phyloP scores from a whole-genome alignment of 2,888 invertebrate species.

The Noctua pronuba region DNA sequence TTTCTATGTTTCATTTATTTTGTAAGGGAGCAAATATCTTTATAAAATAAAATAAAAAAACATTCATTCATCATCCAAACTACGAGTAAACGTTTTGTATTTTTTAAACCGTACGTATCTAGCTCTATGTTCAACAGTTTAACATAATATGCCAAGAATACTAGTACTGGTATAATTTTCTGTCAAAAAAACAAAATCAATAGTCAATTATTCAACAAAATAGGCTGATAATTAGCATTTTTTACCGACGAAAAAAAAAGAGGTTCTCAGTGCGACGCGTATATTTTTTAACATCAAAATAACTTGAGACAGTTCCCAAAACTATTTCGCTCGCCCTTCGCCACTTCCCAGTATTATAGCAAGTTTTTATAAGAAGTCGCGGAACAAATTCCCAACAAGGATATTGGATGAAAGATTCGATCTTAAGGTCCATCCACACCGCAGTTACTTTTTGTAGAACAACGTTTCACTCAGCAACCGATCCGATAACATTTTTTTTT shows the following conservation, averaged over 20 bases:
- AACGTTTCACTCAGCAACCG: too few relatives aligned
- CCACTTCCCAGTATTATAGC: not conserved
- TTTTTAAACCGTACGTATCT: too few relatives aligned
- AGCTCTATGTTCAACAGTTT: not conserved
- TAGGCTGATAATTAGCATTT: not conserved
- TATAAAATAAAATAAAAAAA: too few relatives aligned
- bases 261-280: too few relatives aligned
- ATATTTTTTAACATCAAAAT: not conserved
- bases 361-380: not conserved
- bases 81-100: too few relatives aligned
- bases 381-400: not conserved
- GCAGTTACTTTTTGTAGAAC: too few relatives aligned
- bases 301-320: not conserved
- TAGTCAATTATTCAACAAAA: not conserved
- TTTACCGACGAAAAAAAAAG: too few relatives aligned
- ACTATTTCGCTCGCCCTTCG: not conserved
- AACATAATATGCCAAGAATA: not conserved
- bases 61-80: too few relatives aligned
- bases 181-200: not conserved
- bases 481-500: too few relatives aligned
- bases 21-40: not conserved
- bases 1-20: not conserved
- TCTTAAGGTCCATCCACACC: too few relatives aligned
- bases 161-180: not conserved
- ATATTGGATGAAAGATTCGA: not conserved